Evolutionary conservation across 2,797 vertebrate species (phyloP).

Genomic region (Artibeus jamaicensis): DNA sequence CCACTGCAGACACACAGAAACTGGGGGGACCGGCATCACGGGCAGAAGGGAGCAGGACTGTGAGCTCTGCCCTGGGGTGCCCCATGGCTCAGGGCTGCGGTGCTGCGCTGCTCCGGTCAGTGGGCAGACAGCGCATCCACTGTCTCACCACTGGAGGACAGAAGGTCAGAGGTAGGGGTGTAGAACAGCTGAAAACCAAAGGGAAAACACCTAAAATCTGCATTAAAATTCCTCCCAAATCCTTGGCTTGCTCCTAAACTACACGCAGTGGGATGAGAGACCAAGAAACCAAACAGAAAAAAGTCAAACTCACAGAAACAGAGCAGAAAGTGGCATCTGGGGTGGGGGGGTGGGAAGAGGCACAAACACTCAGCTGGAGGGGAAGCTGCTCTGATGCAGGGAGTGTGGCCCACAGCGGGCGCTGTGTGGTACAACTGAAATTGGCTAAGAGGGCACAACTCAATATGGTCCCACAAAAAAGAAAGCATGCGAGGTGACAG

Average conservation of each 20-base stretch:
- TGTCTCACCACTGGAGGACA: neutral
- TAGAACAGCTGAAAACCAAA: neutral
- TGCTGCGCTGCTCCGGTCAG: neutral
- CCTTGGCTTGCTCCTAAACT: neutral
- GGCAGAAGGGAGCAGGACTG: neutral
- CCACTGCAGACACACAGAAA: neutral
- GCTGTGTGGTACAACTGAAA: too few relatives aligned
- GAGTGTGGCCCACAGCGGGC: neutral
- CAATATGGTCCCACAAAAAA: too few relatives aligned
- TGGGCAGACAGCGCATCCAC: neutral
- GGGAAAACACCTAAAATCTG: neutral
- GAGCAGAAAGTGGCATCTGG: neutral
- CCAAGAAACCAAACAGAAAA: neutral
- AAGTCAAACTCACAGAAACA: neutral
- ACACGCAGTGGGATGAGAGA: neutral
- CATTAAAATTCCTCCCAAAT: neutral
- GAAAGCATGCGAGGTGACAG: accelerated
- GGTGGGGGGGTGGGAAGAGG: neutral
- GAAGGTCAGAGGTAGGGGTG: neutral
- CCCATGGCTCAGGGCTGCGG: too few relatives aligned
- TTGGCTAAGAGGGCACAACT: neutral
- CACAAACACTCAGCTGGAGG: neutral
- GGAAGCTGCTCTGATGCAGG: neutral
- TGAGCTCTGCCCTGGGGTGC: neutral
- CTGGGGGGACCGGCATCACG: too few relatives aligned